These are phyloP conservation scores for Dufourea novaeangliae DNA, from an alignment of 1,140 invertebrate genomes.

Conservation along the genomic window DNA sequence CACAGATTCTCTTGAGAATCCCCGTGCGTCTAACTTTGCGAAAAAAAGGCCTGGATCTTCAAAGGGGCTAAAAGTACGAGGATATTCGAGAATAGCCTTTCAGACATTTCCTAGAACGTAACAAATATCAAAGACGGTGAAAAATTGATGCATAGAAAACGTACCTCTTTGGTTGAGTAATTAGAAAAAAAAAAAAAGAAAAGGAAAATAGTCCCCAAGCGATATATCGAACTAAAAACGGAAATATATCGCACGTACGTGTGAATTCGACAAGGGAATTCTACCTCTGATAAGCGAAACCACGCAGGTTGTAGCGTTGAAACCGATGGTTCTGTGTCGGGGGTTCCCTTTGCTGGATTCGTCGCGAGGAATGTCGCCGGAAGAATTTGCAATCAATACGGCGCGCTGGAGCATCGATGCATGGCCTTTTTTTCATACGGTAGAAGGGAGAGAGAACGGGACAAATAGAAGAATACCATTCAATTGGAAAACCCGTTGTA, in stretches of 20 bases:
- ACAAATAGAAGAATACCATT: background rate
- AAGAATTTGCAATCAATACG: background rate
- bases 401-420: background rate
- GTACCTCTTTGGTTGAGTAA: too few species aligned
- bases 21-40: too few species aligned
- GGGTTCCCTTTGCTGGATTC: slow-evolving; percentile 7
- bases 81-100: too few species aligned
- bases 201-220: too few species aligned
- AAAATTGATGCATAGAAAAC: too few species aligned
- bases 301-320: background rate
- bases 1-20: too few species aligned
- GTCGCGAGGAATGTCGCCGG: background rate
- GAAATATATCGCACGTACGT: background rate
- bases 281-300: background rate
- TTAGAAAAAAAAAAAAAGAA: too few species aligned
- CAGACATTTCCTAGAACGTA: too few species aligned
- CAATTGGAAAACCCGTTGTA: slow-evolving; percentile 12
- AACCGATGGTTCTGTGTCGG: background rate
- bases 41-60: too few species aligned
- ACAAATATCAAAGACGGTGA: too few species aligned
- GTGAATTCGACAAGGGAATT: background rate
- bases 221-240: background rate
- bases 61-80: too few species aligned
- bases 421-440: background rate
- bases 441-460: background rate